Conservation (phyloP, 2,113 vertebrate species). For the Callospermophilus lateralis region DNA sequence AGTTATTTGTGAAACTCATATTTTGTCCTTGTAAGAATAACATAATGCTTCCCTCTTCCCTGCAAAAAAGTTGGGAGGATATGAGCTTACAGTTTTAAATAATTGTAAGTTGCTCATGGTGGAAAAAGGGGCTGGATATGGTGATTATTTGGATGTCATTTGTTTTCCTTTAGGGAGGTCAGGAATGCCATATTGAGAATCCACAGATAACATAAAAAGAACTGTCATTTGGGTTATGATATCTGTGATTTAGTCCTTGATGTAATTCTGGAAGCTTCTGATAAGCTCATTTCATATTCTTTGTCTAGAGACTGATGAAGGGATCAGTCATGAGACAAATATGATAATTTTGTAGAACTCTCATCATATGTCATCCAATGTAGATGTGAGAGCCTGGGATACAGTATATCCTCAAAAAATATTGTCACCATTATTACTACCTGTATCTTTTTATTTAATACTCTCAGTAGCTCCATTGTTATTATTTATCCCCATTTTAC, state of each 20-base stretch:
- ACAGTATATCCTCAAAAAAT: constrained; percentile 17
- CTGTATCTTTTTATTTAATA: constrained; percentile 56
- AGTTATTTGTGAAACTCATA: constrained; percentile 49
- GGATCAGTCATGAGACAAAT: constrained; percentile 11
- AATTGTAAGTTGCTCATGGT: constrained; percentile 38
- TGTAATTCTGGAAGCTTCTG: constrained; percentile 28
- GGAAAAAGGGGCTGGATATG: background rate
- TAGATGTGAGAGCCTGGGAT: constrained; percentile 26
- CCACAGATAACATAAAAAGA: constrained; percentile 3
- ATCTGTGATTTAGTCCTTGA: constrained; percentile 38
- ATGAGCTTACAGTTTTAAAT: constrained; percentile 23
- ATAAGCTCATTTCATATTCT: constrained; percentile 58
- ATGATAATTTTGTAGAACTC: constrained; percentile 26
- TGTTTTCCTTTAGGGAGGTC: constrained; percentile 56
- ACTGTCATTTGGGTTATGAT: background rate
- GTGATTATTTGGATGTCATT: constrained; percentile 19
- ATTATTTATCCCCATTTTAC: constrained; percentile 59
- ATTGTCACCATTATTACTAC: background rate
- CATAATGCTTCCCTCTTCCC: background rate
- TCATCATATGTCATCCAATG: background rate
- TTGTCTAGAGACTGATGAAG: constrained; percentile 55
- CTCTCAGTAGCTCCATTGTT: background rate
- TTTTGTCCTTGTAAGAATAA: constrained; percentile 66
- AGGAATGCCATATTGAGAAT: constrained; percentile 23
- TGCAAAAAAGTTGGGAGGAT: constrained; percentile 22